A percentile compares a stretch with the other conserved stretches of the same genome.
These are phyloP conservation scores for Andricus curvator DNA, from an alignment of 2,888 invertebrate genomes.

Conservation along the genomic window DNA sequence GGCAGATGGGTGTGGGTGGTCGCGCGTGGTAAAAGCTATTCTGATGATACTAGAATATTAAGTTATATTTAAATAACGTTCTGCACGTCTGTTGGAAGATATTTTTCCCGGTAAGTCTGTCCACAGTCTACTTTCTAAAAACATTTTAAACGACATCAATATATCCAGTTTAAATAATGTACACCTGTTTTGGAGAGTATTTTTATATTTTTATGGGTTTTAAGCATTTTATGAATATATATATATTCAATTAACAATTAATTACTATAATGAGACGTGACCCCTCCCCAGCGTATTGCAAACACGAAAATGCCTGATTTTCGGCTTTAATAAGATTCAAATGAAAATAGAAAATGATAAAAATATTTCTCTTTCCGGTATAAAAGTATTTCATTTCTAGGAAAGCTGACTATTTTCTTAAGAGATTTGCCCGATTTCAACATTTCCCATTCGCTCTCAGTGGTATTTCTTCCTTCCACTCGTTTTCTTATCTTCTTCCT, in stretches of 20 bases:
- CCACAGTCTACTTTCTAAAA: too few relatives aligned
- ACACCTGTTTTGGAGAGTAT: too few relatives aligned
- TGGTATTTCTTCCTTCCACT: conserved; percentile 12
- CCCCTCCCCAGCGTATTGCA: too few relatives aligned
- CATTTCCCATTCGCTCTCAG: conserved; percentile 7
- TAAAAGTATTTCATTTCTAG: background rate
- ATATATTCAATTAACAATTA: too few relatives aligned
- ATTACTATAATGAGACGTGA: too few relatives aligned
- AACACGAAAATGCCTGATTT: background rate
- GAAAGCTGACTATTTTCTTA: conserved; percentile 5
- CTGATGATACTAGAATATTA: conserved; percentile 7
- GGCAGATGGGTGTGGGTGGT: conserved; percentile 25
- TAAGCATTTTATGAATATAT: too few relatives aligned
- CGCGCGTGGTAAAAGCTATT: conserved; percentile 17
- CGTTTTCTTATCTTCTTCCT: conserved; percentile 36
- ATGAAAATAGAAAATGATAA: background rate
- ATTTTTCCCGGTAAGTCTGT: too few relatives aligned
- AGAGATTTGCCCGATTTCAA: conserved; percentile 22
- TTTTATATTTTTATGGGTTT: too few relatives aligned
- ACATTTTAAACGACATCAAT: too few relatives aligned
- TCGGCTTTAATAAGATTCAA: background rate
- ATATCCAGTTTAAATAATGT: too few relatives aligned
- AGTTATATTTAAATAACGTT: conserved; percentile 21
- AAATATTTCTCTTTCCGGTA: background rate
- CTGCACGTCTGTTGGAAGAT: background rate